phyloP scores from a whole-genome alignment of 2,113 vertebrate genomes.

The Stictonetta naevosa region DNA sequence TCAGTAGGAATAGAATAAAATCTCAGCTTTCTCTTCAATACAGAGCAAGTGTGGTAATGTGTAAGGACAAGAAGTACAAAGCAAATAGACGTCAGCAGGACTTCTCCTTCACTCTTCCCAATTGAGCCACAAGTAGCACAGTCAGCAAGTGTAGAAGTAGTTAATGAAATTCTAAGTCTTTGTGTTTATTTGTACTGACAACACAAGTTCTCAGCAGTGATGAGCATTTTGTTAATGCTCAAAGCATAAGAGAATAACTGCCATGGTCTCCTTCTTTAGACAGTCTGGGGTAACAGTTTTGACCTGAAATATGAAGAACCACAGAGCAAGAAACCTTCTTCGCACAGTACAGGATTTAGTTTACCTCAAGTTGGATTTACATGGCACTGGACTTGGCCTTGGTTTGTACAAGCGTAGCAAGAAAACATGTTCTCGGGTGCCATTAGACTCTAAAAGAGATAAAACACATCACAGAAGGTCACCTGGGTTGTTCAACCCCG shows the following conservation, averaged over 20 bases:
- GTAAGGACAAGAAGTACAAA: not conserved
- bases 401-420: not conserved
- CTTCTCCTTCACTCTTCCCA: not conserved
- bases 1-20: not conserved
- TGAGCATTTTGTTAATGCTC: not conserved
- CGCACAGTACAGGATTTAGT: fast-evolving
- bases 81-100: not conserved
- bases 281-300: not conserved
- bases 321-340: not conserved
- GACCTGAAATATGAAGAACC: not conserved
- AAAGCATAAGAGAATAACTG: not conserved
- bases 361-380: not conserved
- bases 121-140: fast-evolving
- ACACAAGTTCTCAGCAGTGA: not conserved
- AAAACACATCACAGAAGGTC: not conserved
- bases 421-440: not conserved
- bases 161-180: not conserved
- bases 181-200: not conserved
- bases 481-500: no score
- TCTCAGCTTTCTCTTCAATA: not conserved
- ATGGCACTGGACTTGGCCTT: not conserved
- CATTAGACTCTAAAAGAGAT: not conserved
- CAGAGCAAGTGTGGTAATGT: not conserved
- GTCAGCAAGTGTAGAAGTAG: not conserved
- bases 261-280: not conserved